A percentile compares a stretch with the other conserved stretches of the same genome.
phyloP scores from a whole-genome alignment of 64 coral and sea anemone species.

The Stylophora pistillata region DNA sequence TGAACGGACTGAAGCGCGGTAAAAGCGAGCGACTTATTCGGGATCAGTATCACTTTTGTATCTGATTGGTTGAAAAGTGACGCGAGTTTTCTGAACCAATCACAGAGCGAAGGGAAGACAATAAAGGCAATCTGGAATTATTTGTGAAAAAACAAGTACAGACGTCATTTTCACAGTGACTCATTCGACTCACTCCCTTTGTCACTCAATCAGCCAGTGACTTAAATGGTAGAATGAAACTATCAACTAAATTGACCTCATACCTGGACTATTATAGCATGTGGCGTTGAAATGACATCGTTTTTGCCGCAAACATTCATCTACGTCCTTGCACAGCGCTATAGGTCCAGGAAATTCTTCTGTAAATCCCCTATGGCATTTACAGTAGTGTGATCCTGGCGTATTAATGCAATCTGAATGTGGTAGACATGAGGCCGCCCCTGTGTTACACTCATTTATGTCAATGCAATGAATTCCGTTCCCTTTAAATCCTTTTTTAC shows the following conservation, averaged over 20 bases:
- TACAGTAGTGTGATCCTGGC: slow-evolving; percentile 9
- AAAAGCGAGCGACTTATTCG: no score
- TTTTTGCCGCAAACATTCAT: background rate
- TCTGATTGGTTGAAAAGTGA: no score
- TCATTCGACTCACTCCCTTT: no score
- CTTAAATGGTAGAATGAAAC: background rate
- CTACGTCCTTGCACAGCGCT: background rate
- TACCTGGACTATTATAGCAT: slow-evolving; percentile 19
- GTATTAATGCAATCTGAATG: slow-evolving; percentile 36
- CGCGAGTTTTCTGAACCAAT: no score
- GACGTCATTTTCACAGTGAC: no score
- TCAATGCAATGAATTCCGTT: slow-evolving; percentile 34
- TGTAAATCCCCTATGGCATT: slow-evolving; percentile 21
- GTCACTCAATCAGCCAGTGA: no score
- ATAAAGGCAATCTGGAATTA: no score
- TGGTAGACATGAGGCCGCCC: background rate
- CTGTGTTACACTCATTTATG: slow-evolving; percentile 41
- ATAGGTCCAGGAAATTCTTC: background rate
- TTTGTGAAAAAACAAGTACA: no score
- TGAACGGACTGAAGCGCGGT: no score
- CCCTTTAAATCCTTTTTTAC: slow-evolving; percentile 36
- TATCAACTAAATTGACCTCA: background rate
- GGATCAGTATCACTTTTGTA: no score
- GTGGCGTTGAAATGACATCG: slow-evolving; percentile 8
- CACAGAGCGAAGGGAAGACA: no score